These are phyloP conservation scores for Erpobdella octoculata DNA, from an alignment of 2,888 invertebrate genomes.

Conservation along the genomic window DNA sequence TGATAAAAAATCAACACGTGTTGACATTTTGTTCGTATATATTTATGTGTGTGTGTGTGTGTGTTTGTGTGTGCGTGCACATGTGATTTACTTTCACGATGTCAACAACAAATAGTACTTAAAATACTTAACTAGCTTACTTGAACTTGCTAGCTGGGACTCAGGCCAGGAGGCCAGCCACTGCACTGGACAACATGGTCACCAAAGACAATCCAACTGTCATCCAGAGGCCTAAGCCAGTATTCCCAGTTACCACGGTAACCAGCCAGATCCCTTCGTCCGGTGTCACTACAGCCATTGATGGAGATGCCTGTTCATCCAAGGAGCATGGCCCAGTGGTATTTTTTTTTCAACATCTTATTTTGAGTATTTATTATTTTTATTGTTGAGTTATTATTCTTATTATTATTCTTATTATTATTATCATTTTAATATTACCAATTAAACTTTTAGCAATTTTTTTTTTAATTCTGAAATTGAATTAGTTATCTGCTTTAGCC, in stretches of 20 bases:
- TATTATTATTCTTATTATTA: conserved; percentile 1
- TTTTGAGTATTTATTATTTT: background rate
- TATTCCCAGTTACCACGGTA: conserved; percentile 1
- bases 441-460: background rate
- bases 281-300: background rate
- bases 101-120: no score
- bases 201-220: background rate
- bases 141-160: no score
- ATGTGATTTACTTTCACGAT: no score
- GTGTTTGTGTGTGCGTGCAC: no score
- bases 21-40: background rate
- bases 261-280: background rate
- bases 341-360: background rate
- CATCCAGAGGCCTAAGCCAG: conserved; percentile 19
- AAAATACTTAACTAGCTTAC: no score
- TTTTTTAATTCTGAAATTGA: no score
- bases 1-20: no score
- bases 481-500: no score
- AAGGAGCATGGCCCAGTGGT: background rate
- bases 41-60: no score
- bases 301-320: background rate
- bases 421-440: background rate
- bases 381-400: background rate
- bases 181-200: conserved; percentile 18
- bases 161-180: conserved; percentile 16